Conservation (phyloP, 2,888 invertebrate genomes). For the Agrochola litura region DNA sequence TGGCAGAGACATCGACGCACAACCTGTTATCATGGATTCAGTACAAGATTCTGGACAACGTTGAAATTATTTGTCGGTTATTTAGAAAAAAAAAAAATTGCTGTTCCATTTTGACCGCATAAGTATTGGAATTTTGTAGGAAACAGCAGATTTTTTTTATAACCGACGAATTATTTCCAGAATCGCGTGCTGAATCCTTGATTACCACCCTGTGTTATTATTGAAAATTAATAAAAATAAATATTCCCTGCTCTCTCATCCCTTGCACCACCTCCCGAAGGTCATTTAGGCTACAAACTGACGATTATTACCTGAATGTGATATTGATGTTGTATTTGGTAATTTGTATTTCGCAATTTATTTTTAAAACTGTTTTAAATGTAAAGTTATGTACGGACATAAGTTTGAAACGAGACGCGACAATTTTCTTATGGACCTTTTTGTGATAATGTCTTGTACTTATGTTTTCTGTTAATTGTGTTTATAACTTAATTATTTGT, state of each 20-base stretch:
- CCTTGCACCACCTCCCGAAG: slow-evolving; percentile 67
- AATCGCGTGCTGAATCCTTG: too few species aligned
- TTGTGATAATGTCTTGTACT: slow-evolving; percentile 51
- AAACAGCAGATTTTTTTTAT: too few species aligned
- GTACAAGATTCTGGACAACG: too few species aligned
- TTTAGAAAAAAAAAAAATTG: too few species aligned
- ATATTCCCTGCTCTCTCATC: slow-evolving; percentile 45
- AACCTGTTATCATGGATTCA: too few species aligned
- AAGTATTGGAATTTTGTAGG: too few species aligned
- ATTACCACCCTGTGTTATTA: not conserved
- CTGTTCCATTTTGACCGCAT: too few species aligned
- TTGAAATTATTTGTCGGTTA: too few species aligned
- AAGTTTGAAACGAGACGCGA: slow-evolving; percentile 59
- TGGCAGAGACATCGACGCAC: too few species aligned
- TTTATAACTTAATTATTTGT: slow-evolving; percentile 60
- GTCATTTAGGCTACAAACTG: slow-evolving; percentile 86
- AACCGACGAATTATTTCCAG: too few species aligned
- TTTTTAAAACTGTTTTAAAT: slow-evolving; percentile 73
- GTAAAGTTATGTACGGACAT: slow-evolving; percentile 70
- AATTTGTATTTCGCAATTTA: slow-evolving; percentile 86
- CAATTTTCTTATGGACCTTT: slow-evolving; percentile 58
- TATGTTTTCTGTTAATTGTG: slow-evolving; percentile 58
- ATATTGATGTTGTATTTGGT: slow-evolving; percentile 85
- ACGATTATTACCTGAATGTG: slow-evolving; percentile 86
- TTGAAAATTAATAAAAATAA: slow-evolving; percentile 3